Evolutionary conservation across 1,140 invertebrate genomes (phyloP).

Genomic region (Euwallacea similis): DNA sequence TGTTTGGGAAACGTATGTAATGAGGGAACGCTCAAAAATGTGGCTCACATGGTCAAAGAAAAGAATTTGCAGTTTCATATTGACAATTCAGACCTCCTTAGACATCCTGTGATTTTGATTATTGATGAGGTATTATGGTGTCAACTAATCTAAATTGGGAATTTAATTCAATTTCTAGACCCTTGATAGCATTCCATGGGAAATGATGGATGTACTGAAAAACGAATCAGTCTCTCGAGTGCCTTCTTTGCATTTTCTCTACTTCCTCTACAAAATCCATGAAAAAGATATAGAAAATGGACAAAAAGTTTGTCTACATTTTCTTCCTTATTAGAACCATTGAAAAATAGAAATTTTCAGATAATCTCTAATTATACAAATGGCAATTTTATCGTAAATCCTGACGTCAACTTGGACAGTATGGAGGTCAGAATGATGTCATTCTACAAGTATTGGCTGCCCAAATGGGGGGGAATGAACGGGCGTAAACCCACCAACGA

Average conservation of each 20-base stretch:
- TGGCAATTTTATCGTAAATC: conserved; percentile 65
- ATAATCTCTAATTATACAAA: conserved; percentile 51
- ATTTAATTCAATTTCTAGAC: conserved; percentile 55
- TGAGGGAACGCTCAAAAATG: conserved; percentile 30
- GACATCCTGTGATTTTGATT: conserved; percentile 64
- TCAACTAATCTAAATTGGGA: not conserved
- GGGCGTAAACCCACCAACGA: conserved; percentile 60
- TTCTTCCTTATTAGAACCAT: not conserved
- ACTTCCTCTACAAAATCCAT: conserved; percentile 66
- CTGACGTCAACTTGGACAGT: conserved; percentile 66
- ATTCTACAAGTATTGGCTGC: conserved; percentile 65
- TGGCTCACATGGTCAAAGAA: conserved; percentile 21
- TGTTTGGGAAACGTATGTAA: conserved; percentile 37
- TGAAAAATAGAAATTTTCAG: not conserved
- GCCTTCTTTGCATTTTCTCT: conserved; percentile 71
- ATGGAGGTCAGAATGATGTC: conserved; percentile 69
- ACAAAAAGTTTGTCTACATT: conserved; percentile 52
- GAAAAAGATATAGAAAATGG: conserved; percentile 61
- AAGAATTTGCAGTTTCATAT: conserved; percentile 6
- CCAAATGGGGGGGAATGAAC: conserved; percentile 66
- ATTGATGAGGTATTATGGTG: conserved; percentile 63
- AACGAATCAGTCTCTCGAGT: conserved; percentile 69
- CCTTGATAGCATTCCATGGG: conserved; percentile 75
- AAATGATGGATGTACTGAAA: conserved; percentile 66
- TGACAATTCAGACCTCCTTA: not conserved